A percentile compares a stretch with the other conserved stretches of the same genome.
phyloP scores from a whole-genome alignment of 2,797 vertebrate species.

The Poeciliopsis presidionis region DNA sequence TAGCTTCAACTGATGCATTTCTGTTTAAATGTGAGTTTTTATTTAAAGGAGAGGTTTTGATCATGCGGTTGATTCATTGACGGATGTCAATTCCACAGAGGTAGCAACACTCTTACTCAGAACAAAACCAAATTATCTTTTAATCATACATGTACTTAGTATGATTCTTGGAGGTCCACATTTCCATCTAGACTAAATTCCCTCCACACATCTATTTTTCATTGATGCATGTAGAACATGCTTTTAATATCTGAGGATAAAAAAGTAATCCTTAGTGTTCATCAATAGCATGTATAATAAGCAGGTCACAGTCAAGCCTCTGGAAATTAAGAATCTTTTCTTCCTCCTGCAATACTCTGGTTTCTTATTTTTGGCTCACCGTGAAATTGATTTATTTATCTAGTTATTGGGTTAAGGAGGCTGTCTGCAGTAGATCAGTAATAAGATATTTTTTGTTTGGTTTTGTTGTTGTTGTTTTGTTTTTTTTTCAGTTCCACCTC shows the following conservation, averaged over 20 bases:
- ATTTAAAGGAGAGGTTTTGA: not conserved
- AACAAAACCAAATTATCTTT: slow-evolving; percentile 26
- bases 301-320: slow-evolving; percentile 34
- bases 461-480: not conserved
- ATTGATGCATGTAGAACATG: slow-evolving; percentile 41
- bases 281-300: slow-evolving; percentile 35
- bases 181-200: slow-evolving; percentile 5
- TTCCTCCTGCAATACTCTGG: slow-evolving; percentile 7
- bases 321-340: slow-evolving; percentile 29
- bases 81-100: slow-evolving; percentile 30
- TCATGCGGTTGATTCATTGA: slow-evolving; percentile 27
- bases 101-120: slow-evolving; percentile 26
- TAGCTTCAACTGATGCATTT: slow-evolving; percentile 3
- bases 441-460: not conserved
- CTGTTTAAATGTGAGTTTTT: too few species aligned
- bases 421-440: not conserved
- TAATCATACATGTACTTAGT: not conserved
- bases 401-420: slow-evolving; percentile 27
- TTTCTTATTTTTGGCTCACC: slow-evolving; percentile 49
- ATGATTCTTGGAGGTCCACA: slow-evolving; percentile 22
- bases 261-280: slow-evolving; percentile 28
- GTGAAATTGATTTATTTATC: slow-evolving; percentile 59
- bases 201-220: slow-evolving; percentile 27
- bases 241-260: slow-evolving; percentile 19
- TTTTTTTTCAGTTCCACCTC: slow-evolving; percentile 27